Conservation (phyloP, 2,113 vertebrate genomes). For the Motacilla tschutschensis region DNA sequence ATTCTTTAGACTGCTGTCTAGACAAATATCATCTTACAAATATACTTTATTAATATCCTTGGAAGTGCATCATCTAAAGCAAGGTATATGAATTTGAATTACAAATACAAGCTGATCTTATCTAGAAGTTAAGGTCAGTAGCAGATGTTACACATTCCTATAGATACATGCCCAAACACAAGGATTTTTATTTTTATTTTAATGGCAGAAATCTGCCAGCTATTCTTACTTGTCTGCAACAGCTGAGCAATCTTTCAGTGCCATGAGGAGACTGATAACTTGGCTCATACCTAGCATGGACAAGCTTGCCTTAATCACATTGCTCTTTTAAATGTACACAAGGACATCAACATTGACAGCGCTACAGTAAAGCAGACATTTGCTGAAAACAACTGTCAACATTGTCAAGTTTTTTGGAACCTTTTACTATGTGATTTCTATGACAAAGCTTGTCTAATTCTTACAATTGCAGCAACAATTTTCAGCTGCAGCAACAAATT, state of each 20-base stretch:
- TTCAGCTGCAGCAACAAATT: conserved; percentile 66
- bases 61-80: conserved; percentile 15
- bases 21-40: conserved; percentile 4
- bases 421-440: conserved; percentile 72
- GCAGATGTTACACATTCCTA: conserved; percentile 76
- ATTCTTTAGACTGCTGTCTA: not conserved
- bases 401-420: conserved; percentile 79
- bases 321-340: conserved; percentile 81
- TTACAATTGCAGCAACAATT: not conserved
- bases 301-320: conserved; percentile 81
- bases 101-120: conserved; percentile 54
- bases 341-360: conserved; percentile 82
- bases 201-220: conserved; percentile 80
- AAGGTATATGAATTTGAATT: conserved; percentile 37
- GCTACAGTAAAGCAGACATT: conserved; percentile 78
- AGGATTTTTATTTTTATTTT: conserved; percentile 52
- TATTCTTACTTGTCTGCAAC: conserved; percentile 81
- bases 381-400: conserved; percentile 83
- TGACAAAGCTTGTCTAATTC: conserved; percentile 72
- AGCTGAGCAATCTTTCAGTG: conserved; percentile 82
- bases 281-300: conserved; percentile 78
- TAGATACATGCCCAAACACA: conserved; percentile 63
- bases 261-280: conserved; percentile 79
- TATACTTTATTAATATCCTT: conserved; percentile 20
- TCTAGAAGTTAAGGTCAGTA: conserved; percentile 72